Base-by-base conservation (phyloP, 92 coral and sea anemone species). In the Epizoanthus ramosus region DNA sequence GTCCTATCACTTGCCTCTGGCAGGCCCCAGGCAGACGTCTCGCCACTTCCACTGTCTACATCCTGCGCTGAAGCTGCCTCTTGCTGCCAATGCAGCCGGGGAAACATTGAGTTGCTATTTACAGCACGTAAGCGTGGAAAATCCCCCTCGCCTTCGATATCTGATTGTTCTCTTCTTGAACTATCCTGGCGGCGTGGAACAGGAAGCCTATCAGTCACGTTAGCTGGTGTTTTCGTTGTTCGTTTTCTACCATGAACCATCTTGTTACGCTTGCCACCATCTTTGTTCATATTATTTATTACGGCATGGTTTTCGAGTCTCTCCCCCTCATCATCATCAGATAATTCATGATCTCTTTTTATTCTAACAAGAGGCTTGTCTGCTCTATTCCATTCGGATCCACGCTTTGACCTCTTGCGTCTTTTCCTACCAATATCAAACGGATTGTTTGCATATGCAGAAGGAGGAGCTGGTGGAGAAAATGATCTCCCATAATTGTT, bases 351-450 rank as follows among this genome's bases (percentile, higher is more conserved):
- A 13, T 63, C 71, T 43, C 71, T 77, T 61, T 77, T 61, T 35
- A 77, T 56, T 43, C 70, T 60, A 13, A 60, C 31, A 43, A 77
- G 71, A 60, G 56, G 18, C 24, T 61, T 37, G 31, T 22, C 70
- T 43, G 23, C 1, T 41, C 63, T 61, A 13, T 16, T 61, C 19
- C 23, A 13, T 35, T 61, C 57, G 47, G 9, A 19, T 7, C 22
- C 15, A 33, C 47, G 37, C 18, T 23, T 21, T 19, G 57, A 77
- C 24, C 70, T 61, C 8, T 39, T 19, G 41, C 85, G 74, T 69
- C 66, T 57, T 16, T 80, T 80, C 17, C 74, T 67, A 8, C 63
- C 75, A 66, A 50, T 70, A 57, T 57, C 75, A 69, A 80, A 67
- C 39, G 31, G 76, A 5, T 56, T 63, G 35, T 69, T 69, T 13